These are phyloP conservation scores for Drosophila pectinifera DNA, from an alignment of 1,140 invertebrate genomes.

Conservation along the genomic window DNA sequence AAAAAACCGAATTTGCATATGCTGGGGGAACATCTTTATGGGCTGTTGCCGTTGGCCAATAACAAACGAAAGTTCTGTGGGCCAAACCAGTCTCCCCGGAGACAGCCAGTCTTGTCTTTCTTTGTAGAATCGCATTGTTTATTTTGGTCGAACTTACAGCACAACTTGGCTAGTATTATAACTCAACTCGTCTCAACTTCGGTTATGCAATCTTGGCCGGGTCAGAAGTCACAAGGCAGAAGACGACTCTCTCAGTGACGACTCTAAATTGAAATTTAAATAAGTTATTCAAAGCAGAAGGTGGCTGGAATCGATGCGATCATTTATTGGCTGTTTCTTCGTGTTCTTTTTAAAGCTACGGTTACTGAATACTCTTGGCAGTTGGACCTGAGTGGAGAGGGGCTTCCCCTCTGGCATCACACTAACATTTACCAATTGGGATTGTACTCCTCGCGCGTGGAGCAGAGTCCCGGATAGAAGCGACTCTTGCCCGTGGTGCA, in stretches of 20 bases:
- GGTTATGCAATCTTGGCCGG: slow-evolving; percentile 34
- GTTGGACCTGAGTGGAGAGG: slow-evolving; percentile 52
- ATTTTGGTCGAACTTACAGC: slow-evolving; percentile 39
- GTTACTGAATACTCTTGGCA: slow-evolving; percentile 53
- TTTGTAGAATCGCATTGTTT: slow-evolving; percentile 38
- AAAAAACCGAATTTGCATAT: slow-evolving; percentile 38
- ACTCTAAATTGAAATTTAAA: slow-evolving; percentile 3
- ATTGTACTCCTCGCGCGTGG: slow-evolving; percentile 66
- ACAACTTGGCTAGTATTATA: slow-evolving; percentile 12
- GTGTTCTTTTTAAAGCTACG: slow-evolving; percentile 30
- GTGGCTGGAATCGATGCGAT: slow-evolving; percentile 49
- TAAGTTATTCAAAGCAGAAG: slow-evolving; percentile 29
- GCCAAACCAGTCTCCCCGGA: slow-evolving; percentile 33
- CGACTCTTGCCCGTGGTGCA: slow-evolving; percentile 75
- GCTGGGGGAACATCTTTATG: slow-evolving; percentile 34
- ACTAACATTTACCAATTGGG: slow-evolving; percentile 64
- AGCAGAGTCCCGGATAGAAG: slow-evolving; percentile 79
- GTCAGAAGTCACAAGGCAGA: slow-evolving; percentile 36
- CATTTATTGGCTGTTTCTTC: slow-evolving; percentile 39
- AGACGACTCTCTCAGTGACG: slow-evolving; percentile 7
- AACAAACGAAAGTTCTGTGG: slow-evolving; percentile 49
- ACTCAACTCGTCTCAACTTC: slow-evolving; percentile 5
- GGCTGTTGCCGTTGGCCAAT: slow-evolving; percentile 25
- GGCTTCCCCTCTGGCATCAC: slow-evolving; percentile 27
- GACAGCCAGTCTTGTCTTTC: slow-evolving; percentile 33